Evolutionary conservation across 2,113 vertebrate species (phyloP), one percentile per base, ranked within the genome.

Genomic region (Daubentonia madagascariensis): DNA sequence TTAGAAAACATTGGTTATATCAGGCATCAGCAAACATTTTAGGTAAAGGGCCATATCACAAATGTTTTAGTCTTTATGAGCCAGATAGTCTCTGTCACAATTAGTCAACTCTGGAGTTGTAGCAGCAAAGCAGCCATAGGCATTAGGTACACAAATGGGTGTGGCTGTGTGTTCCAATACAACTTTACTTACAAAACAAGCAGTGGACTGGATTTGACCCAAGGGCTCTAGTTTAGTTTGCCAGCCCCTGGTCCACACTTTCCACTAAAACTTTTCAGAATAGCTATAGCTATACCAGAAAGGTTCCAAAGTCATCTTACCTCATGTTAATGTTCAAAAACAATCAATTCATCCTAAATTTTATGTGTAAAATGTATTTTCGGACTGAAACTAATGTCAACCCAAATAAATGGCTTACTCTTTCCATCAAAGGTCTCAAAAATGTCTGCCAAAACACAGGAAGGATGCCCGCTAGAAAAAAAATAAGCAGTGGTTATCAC

Each of bases 131-230:
- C 11, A 88, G 52, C 85, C 85, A 52, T 59, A 61, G 57, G 59
- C 59, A 54, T n/a, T 52, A 80, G 9, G 43, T 89, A 94, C 91
- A 85, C 86, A 96, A 75, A 95, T 89, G n/a, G 78, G 52, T 12
- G 16, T 43, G 7, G n/a, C 87, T 96, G 30, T 68, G 8, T 59
- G 54, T 80, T 76, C 30, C 37, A 48, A 22, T 45, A 73, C 30
- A 94, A 67, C 30, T 87, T 52, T 13, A 72, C 88, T 83, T 84
- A 79, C 48, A 83, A 94, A 97, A 91, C 54, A 94, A 97, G 45
- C 81, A 28, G 18, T 8, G 43, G 43, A n/a, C 40, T 94, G 89
- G 52, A 68, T 63, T 57, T 37, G 20, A 54, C 90, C 72, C 85
- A 65, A 50, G 1, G 45, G 14, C 40, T 25, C 61, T 40, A 22